These are phyloP conservation scores for Falcunculus frontatus DNA, from an alignment of 2,113 vertebrate genomes.

Conservation along the genomic window DNA sequence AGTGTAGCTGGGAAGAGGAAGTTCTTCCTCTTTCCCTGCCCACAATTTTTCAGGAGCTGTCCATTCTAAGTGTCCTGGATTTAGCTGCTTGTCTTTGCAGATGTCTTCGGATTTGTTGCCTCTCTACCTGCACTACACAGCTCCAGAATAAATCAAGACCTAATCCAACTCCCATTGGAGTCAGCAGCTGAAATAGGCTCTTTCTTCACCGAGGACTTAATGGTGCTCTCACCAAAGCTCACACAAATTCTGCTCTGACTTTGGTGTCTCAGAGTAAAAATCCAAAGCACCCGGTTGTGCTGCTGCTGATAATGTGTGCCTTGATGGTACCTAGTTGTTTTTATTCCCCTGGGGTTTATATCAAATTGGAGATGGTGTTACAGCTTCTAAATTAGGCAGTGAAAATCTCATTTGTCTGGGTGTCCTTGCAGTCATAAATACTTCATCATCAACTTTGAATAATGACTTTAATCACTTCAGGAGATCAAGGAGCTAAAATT, in stretches of 20 bases:
- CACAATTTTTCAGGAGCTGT: neutral
- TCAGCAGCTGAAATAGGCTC: neutral
- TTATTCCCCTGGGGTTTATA: neutral
- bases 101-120: neutral
- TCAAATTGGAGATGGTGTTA: neutral
- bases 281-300: neutral
- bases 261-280: neutral
- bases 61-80: neutral
- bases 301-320: neutral
- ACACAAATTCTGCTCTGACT: neutral
- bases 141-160: neutral
- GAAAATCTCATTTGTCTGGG: neutral
- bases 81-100: neutral
- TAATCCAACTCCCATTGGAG: neutral
- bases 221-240: neutral
- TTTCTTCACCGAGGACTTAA: neutral
- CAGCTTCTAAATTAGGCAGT: neutral
- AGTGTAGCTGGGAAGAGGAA: neutral
- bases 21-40: neutral
- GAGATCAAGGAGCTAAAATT: neutral
- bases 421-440: neutral
- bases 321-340: accelerated
- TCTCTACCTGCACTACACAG: neutral
- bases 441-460: neutral
- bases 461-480: neutral